Conservation (phyloP, 1,140 invertebrate species). For the Eumeta japonica region DNA sequence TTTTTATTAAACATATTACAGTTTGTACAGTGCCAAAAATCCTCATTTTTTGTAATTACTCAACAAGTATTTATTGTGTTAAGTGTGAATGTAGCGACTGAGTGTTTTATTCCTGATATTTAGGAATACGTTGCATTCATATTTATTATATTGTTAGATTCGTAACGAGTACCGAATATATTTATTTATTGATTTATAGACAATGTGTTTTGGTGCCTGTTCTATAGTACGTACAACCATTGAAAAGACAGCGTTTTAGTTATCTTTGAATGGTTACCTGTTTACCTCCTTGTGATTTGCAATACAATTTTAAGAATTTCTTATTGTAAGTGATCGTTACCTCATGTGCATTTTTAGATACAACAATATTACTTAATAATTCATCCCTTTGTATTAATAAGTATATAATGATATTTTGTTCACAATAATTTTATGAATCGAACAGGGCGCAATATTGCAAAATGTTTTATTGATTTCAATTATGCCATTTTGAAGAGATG, state of each 20-base stretch:
- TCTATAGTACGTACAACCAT: too few relatives aligned
- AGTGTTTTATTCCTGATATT: constrained; percentile 58
- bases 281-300: constrained; percentile 15
- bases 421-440: neutral
- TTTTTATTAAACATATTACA: too few relatives aligned
- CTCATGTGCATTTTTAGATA: too few relatives aligned
- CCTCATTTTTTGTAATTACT: constrained; percentile 49
- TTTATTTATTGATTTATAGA: too few relatives aligned
- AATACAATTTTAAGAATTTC: too few relatives aligned
- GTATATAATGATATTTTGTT: neutral
- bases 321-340: too few relatives aligned
- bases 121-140: constrained; percentile 59
- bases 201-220: too few relatives aligned
- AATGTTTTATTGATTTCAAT: neutral
- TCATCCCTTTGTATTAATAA: too few relatives aligned
- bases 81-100: constrained; percentile 56
- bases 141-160: constrained; percentile 58
- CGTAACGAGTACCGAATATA: constrained; percentile 45
- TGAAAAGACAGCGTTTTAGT: constrained; percentile 31
- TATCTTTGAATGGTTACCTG: constrained; percentile 21
- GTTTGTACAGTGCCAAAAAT: constrained; percentile 55
- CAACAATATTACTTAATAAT: too few relatives aligned
- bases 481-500: neutral
- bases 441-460: too few relatives aligned
- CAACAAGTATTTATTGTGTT: constrained; percentile 25